Evolutionary conservation across 2,888 invertebrate species (phyloP), one percentile per base, ranked within the genome.

Genomic region (Leistus spinibarbis): DNA sequence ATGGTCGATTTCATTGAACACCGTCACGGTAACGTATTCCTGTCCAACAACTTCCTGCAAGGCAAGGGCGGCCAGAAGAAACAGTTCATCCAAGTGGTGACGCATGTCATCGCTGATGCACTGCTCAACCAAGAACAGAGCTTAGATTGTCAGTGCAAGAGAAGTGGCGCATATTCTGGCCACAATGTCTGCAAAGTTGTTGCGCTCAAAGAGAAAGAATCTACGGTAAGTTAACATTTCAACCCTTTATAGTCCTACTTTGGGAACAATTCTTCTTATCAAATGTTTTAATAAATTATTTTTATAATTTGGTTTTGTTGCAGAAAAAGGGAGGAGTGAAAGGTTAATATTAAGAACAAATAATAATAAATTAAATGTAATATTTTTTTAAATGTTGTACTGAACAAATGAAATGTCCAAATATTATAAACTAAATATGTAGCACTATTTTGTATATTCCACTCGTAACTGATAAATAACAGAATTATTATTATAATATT

Each of bases 1-100:
- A 95, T 95, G 84, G 88, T 90, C 53, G 90, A 90, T 76, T 90
- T 92, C 79, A 88, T 83, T 1, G 85, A 92, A 91, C 86, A 67
- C 1, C 67, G 88, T 54, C 88, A 88, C 68, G 93, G 94, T 19
- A 87, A 90, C 13, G 88, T 91, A 9, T 91, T 93, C 86, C 90
- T 91, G 5, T 85, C 89, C 1, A 86, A 87, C 77, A 90, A 90
- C 84, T 91, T 90, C 87, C 77, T 86, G 69, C 85, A 85, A 0
- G 84, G 88, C 72, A 88, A 89, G 80, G 85, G 88, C 0, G 88
- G 86, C 10, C 88, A 89, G 78, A 89, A 88, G 85, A 90, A 91
- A 83, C 89, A 89, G 83, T 91, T 87, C 85, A 78, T 90, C 23
- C 88, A 89, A 80, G 86, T 90, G 0, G 87, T 89, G 0, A 83